A percentile compares a stretch with the other conserved stretches of the same genome.
phyloP scores from a whole-genome alignment of 2,888 invertebrate species.

The Cephus runcator region DNA sequence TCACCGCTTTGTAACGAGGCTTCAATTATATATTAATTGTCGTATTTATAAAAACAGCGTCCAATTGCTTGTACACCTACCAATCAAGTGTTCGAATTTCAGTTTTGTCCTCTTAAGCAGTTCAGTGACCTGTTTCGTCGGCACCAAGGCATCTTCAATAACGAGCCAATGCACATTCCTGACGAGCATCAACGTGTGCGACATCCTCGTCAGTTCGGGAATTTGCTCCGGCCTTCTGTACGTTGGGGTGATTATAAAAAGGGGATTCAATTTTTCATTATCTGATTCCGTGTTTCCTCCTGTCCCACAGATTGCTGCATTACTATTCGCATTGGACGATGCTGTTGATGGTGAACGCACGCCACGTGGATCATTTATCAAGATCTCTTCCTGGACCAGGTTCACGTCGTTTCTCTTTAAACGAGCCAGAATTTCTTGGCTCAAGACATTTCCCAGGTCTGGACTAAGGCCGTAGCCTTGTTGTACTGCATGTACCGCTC shows the following conservation, averaged over 20 bases:
- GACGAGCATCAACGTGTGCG: slow-evolving; percentile 77
- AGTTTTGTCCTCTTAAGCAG: slow-evolving; percentile 69
- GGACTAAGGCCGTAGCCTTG: slow-evolving; percentile 53
- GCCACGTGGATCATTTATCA: slow-evolving; percentile 30
- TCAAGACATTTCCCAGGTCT: slow-evolving; percentile 44
- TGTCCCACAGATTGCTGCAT: neutral
- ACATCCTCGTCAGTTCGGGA: slow-evolving; percentile 81
- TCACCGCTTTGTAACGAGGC: neutral
- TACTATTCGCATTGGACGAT: neutral
- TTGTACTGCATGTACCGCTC: slow-evolving; percentile 50
- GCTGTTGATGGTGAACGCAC: neutral
- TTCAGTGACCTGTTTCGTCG: slow-evolving; percentile 67
- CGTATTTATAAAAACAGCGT: neutral
- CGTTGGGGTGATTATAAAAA: slow-evolving; percentile 80
- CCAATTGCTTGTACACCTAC: slow-evolving; percentile 57
- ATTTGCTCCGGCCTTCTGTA: slow-evolving; percentile 81
- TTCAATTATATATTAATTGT: too few species aligned
- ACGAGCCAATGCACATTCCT: slow-evolving; percentile 79
- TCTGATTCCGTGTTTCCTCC: neutral
- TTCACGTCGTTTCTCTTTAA: slow-evolving; percentile 34
- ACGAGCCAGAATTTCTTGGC: slow-evolving; percentile 46
- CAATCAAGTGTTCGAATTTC: slow-evolving; percentile 70
- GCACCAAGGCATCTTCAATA: slow-evolving; percentile 74
- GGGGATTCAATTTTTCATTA: slow-evolving; percentile 53
- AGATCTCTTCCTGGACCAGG: slow-evolving; percentile 15